phyloP scores from a whole-genome alignment of 2,888 invertebrate genomes.

The Portevinia maculata region DNA sequence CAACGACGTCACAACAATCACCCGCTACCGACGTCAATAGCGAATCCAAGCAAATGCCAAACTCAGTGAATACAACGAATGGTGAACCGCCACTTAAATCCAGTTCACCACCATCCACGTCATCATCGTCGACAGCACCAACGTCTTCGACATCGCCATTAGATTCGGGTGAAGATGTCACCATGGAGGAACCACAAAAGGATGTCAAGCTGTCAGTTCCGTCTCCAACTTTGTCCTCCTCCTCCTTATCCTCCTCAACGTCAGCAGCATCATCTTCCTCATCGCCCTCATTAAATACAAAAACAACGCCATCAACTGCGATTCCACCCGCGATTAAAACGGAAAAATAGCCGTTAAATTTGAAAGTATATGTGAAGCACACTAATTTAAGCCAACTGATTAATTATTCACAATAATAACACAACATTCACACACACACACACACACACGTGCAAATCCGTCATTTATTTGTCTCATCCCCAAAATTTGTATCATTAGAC shows the following conservation, averaged over 20 bases:
- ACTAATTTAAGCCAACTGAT: conserved; percentile 67
- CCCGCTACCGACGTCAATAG: conserved; percentile 48
- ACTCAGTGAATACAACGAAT: conserved; percentile 65
- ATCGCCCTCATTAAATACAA: conserved; percentile 33
- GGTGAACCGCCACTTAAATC: conserved; percentile 55
- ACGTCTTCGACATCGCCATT: conserved; percentile 70
- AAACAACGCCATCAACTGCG: conserved; percentile 38
- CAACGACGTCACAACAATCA: conserved; percentile 29
- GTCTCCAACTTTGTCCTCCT: conserved; percentile 60
- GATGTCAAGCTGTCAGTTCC: conserved; percentile 59
- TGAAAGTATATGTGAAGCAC: conserved; percentile 66
- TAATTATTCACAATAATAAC: conserved; percentile 62
- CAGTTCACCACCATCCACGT: conserved; percentile 57
- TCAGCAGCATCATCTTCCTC: conserved; percentile 37
- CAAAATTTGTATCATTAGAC: conserved; percentile 36
- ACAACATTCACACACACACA: conserved; percentile 8
- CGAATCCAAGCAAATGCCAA: conserved; percentile 69
- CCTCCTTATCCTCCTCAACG: conserved; percentile 57
- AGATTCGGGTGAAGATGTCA: conserved; percentile 71
- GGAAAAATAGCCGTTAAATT: conserved; percentile 69
- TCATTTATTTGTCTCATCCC: conserved; percentile 32
- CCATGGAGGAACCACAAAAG: conserved; percentile 52
- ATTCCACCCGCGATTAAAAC: conserved; percentile 35
- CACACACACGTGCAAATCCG: conserved; percentile 2
- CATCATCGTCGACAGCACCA: conserved; percentile 66